phyloP scores from a whole-genome alignment of 1,140 invertebrate species.

The Pantala flavescens region DNA sequence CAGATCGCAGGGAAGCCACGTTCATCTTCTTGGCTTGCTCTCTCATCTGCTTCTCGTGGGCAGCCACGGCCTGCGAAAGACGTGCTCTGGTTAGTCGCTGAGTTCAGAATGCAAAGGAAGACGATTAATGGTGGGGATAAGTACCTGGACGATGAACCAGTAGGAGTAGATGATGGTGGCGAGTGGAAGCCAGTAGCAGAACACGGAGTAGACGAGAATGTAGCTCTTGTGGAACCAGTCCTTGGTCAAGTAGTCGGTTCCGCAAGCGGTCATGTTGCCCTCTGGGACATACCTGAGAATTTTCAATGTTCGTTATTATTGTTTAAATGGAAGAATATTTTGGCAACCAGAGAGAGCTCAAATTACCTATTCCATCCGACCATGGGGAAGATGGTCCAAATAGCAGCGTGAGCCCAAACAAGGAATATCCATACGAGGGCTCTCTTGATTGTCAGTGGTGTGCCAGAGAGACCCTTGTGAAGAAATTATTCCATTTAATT shows the following conservation, averaged over 20 bases:
- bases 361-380: conserved; percentile 58
- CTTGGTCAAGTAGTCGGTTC: conserved; percentile 63
- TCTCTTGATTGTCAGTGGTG: conserved; percentile 55
- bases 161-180: conserved; percentile 59
- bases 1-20: conserved; percentile 60
- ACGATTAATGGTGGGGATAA: neutral
- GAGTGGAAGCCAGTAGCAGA: conserved; percentile 53
- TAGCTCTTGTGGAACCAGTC: conserved; percentile 50
- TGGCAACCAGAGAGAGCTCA: neutral
- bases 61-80: conserved; percentile 49
- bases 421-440: conserved; percentile 55
- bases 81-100: too few relatives aligned
- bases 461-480: conserved; percentile 49
- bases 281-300: conserved; percentile 55
- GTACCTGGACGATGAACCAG: conserved; percentile 50
- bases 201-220: conserved; percentile 51
- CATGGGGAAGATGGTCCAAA: conserved; percentile 60
- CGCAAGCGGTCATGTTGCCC: conserved; percentile 69
- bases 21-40: conserved; percentile 82
- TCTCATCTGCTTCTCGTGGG: conserved; percentile 69
- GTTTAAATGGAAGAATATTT: conserved; percentile 22
- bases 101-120: neutral
- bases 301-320: too few relatives aligned
- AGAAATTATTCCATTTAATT: neutral
- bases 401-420: conserved; percentile 56